A percentile compares a stretch with the other conserved stretches of the same genome.
phyloP scores from a whole-genome alignment of 2,888 invertebrate species.

The Augochlorella aurata region DNA sequence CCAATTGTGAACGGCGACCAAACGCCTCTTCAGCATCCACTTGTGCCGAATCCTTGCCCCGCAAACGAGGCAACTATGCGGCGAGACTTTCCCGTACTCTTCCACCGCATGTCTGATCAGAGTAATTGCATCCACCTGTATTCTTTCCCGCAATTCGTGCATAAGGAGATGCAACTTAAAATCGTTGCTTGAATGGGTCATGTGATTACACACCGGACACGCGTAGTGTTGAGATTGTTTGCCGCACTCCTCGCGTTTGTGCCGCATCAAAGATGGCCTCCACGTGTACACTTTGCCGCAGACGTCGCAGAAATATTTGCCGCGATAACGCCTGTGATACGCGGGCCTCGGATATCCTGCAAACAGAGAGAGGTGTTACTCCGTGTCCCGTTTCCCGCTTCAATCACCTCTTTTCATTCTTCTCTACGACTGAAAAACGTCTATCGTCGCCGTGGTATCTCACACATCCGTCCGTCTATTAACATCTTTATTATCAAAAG shows the following conservation, averaged over 20 bases:
- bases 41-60: slow-evolving; percentile 79
- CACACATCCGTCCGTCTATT: neutral
- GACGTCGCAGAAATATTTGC: slow-evolving; percentile 67
- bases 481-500: slow-evolving; percentile 29
- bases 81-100: slow-evolving; percentile 82
- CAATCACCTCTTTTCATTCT: neutral
- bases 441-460: neutral
- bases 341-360: slow-evolving; percentile 53
- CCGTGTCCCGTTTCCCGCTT: neutral
- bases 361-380: slow-evolving; percentile 50
- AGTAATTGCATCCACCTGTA: slow-evolving; percentile 85
- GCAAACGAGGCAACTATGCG: slow-evolving; percentile 80
- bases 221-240: slow-evolving; percentile 79
- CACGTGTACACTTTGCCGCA: slow-evolving; percentile 76
- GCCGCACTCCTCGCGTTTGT: slow-evolving; percentile 80
- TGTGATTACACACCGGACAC: slow-evolving; percentile 77
- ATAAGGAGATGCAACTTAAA: slow-evolving; percentile 74
- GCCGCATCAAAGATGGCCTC: slow-evolving; percentile 74
- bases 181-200: slow-evolving; percentile 74
- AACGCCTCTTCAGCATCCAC: slow-evolving; percentile 80
- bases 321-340: slow-evolving; percentile 64
- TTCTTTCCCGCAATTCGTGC: neutral
- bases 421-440: neutral
- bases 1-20: slow-evolving; percentile 74
- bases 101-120: slow-evolving; percentile 86